Evolutionary conservation across 1,140 invertebrate genomes (phyloP), one percentile per base, ranked within the genome.

Genomic region (Lepidurus arcticus): DNA sequence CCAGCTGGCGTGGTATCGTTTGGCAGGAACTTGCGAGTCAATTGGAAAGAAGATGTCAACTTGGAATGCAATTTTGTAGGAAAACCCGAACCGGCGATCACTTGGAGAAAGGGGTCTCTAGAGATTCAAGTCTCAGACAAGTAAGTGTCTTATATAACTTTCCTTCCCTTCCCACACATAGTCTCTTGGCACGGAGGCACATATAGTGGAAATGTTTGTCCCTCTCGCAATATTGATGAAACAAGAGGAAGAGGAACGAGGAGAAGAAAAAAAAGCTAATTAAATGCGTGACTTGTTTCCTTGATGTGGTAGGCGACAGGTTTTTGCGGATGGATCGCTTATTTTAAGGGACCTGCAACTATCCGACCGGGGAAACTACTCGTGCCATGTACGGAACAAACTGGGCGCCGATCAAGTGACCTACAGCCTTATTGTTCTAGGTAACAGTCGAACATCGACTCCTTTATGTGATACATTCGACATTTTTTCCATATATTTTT

Each of bases 331-430:
- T 74, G 74, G 43, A 75, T 53, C 76, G 78, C 73, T 82, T 21
- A 74, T 77, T 75, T 65, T 81, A 90, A 1, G 88, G 91, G 81
- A 87, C 90, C 73, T 88, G 91, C 77, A 87, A 83, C 88, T 91
- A 81, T 88, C 88, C 4, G 92, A 93, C 82, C 86, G 89, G 10
- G 94, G 94, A 78, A 94, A 95, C 86, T 95, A 94, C 84, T 90
- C 93, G 43, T 96, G 94, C 83, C 88, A 88, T 24, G 92, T 91
- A 2, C 90, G 90, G 80, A 95, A 96, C 85, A 86, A 91, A 73
- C 93, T 92, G 85, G 94, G 93, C 1, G 89, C 90, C 81, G 94
- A 95, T 84, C 89, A 90, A 80, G 91, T 93, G 74, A 89, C 89
- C 11, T 94, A 93, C 85, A 88, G 90, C 42, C 84, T 96, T 77